Percentiles rank a stretch among this genome's conserved stretches.
Conservation (phyloP, 2,797 vertebrate genomes). For the Typhlichthys subterraneus region DNA sequence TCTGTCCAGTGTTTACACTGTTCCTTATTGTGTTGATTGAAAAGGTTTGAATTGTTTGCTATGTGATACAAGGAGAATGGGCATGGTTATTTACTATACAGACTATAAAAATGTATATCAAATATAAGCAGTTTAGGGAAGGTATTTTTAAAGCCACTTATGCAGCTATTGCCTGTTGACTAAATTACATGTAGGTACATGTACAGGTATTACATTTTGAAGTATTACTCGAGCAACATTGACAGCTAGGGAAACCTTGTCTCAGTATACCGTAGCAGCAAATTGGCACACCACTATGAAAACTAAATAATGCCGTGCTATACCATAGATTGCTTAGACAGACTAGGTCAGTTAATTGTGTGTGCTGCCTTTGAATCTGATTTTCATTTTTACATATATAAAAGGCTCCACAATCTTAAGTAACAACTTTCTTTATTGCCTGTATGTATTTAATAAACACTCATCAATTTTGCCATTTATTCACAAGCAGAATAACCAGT, state of each 20-base stretch:
- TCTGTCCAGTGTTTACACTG: constrained; percentile 40
- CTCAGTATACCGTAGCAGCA: constrained; percentile 1
- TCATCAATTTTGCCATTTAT: constrained; percentile 68
- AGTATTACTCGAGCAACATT: neutral
- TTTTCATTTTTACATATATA: constrained; percentile 65
- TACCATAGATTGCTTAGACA: neutral
- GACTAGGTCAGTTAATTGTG: constrained; percentile 27
- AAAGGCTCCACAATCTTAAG: constrained; percentile 26
- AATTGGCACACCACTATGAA: constrained; percentile 4
- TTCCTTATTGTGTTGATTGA: neutral
- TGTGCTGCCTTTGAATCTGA: constrained; percentile 42
- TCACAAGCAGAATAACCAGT: constrained; percentile 69
- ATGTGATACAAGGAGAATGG: constrained; percentile 18
- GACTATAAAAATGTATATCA: constrained; percentile 19
- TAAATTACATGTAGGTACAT: neutral
- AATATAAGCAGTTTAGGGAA: constrained; percentile 24
- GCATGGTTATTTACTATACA: constrained; percentile 14
- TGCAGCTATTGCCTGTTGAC: constrained; percentile 2
- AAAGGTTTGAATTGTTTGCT: constrained; percentile 18
- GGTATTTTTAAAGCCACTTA: neutral
- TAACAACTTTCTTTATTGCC: constrained; percentile 9
- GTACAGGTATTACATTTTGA: neutral
- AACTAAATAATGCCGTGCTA: neutral
- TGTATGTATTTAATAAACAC: constrained; percentile 31
- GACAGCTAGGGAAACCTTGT: neutral